These are phyloP conservation scores for Nephrotoma guestfalica DNA, from an alignment of 2,888 invertebrate genomes.

Conservation along the genomic window DNA sequence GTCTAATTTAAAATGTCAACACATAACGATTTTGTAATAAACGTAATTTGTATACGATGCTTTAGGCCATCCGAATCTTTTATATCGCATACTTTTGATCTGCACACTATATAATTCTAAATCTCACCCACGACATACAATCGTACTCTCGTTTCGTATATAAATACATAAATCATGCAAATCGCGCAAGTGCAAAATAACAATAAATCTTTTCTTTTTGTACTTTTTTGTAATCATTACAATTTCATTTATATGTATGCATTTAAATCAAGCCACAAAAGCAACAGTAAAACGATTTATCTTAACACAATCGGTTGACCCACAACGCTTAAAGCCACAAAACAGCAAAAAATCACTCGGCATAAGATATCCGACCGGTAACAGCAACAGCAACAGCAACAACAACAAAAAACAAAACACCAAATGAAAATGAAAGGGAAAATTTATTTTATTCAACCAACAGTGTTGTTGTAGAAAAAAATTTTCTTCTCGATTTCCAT, in stretches of 20 bases:
- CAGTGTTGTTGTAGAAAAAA: neutral
- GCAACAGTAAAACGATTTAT: neutral
- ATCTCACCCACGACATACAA: neutral
- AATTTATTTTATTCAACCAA: neutral
- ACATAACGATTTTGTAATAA: no score
- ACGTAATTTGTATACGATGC: no score
- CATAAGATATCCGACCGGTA: neutral
- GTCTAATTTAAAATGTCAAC: no score
- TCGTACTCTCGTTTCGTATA: neutral
- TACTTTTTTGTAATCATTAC: neutral
- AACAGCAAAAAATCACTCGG: neutral
- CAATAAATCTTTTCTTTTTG: neutral
- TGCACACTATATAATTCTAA: neutral
- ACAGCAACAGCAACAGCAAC: neutral
- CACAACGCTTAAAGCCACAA: neutral
- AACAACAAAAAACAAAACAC: neutral
- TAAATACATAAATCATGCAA: neutral
- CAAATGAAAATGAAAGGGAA: neutral
- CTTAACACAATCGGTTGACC: neutral
- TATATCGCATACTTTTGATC: neutral
- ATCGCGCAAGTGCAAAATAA: neutral
- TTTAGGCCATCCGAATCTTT: neutral
- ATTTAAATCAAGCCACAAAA: neutral
- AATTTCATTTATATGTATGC: neutral
- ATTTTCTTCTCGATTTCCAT: neutral